Evolutionary conservation across 2,888 invertebrate genomes (phyloP).

Genomic region (Alsophila aescularia): DNA sequence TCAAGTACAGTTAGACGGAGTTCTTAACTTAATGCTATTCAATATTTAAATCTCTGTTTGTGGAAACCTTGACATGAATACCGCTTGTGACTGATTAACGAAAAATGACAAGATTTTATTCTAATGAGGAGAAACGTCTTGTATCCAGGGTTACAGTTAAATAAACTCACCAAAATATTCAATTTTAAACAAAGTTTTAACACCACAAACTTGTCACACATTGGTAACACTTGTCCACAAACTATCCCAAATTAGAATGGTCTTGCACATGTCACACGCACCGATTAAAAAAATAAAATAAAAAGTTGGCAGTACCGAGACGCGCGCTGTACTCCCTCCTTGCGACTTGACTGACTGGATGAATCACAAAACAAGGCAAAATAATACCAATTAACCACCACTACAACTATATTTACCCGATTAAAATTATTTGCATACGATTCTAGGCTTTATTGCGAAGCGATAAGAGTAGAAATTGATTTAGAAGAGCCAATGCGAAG

Average conservation of each 20-base stretch:
- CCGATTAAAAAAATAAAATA: conserved; percentile 51
- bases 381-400: conserved; percentile 76
- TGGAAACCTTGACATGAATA: conserved; percentile 27
- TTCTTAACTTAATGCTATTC: conserved; percentile 18
- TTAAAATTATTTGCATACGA: conserved; percentile 50
- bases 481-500: conserved; percentile 25
- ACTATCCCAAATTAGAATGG: conserved; percentile 50
- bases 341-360: conserved; percentile 69
- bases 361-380: conserved; percentile 78
- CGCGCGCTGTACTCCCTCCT: conserved; percentile 61
- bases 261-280: conserved; percentile 56
- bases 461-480: conserved; percentile 39
- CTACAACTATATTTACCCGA: conserved; percentile 58
- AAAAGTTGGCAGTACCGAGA: conserved; percentile 50
- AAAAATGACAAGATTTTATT: conserved; percentile 23
- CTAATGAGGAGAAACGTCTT: conserved; percentile 16
- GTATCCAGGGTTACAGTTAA: not conserved
- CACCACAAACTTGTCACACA: conserved; percentile 28
- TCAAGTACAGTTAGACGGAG: conserved; percentile 27
- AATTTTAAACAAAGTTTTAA: conserved; percentile 10
- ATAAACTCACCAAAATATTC: conserved; percentile 3
- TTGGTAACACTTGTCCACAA: conserved; percentile 44
- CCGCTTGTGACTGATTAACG: conserved; percentile 5
- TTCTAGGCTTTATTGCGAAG: conserved; percentile 49
- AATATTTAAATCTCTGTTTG: conserved; percentile 18